Evolutionary conservation across 2,113 vertebrate genomes (phyloP).

Genomic region (Pseudorhombus dupliciocellatus): DNA sequence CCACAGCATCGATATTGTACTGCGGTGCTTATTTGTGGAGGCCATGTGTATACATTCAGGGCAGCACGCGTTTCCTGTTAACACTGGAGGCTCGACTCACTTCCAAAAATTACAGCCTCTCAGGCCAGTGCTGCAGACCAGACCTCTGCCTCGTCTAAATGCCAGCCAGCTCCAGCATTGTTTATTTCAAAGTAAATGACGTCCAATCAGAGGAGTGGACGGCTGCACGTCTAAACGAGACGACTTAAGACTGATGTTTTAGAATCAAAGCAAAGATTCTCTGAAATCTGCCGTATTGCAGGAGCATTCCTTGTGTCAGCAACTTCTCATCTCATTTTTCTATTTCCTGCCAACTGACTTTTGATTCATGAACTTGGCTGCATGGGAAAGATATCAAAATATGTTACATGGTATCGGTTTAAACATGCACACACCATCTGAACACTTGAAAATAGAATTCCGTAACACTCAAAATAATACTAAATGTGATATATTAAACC

Average conservation of each 20-base stretch:
- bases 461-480: background rate
- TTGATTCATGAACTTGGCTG: background rate
- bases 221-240: slow-evolving; percentile 18
- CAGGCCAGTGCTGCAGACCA: slow-evolving; percentile 68
- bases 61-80: slow-evolving; percentile 78
- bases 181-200: slow-evolving; percentile 46
- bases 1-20: slow-evolving; percentile 68
- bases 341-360: background rate
- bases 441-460: background rate
- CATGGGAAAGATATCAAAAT: background rate
- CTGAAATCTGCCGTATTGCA: background rate
- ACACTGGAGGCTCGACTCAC: slow-evolving; percentile 63
- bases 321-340: background rate
- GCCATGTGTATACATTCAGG: slow-evolving; percentile 71
- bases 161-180: slow-evolving; percentile 66
- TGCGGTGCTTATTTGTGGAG: slow-evolving; percentile 76
- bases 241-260: background rate
- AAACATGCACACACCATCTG: background rate
- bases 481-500: no score
- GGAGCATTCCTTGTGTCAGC: background rate
- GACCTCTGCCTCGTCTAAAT: slow-evolving; percentile 75
- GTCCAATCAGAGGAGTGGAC: slow-evolving; percentile 18
- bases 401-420: background rate
- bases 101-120: slow-evolving; percentile 73
- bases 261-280: slow-evolving; percentile 11